These are phyloP conservation scores for Eumacrocentrus americanus DNA, from an alignment of 2,888 invertebrate species.

Conservation along the genomic window DNA sequence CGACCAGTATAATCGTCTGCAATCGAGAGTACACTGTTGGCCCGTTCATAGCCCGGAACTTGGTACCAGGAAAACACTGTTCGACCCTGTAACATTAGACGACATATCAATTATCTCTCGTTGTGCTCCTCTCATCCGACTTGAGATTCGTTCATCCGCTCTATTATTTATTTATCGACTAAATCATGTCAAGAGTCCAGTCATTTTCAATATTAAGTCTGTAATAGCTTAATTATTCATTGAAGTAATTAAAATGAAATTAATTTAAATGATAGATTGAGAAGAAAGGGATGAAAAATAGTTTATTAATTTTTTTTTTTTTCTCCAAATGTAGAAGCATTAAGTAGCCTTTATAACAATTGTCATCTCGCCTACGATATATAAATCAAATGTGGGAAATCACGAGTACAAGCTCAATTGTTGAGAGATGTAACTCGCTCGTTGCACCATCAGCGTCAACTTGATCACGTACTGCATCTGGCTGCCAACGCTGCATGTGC, in stretches of 20 bases:
- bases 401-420: neutral
- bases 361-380: neutral
- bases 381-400: conserved; percentile 3
- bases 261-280: no score
- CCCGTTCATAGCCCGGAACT: conserved; percentile 40
- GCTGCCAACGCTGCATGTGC: conserved; percentile 11
- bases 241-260: no score
- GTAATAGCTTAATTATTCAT: no score
- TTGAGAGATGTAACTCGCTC: neutral
- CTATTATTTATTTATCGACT: conserved; percentile 26
- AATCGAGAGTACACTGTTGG: conserved; percentile 67
- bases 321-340: no score
- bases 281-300: no score
- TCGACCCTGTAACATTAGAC: conserved; percentile 68
- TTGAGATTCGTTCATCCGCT: conserved; percentile 30
- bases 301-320: no score
- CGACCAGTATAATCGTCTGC: conserved; percentile 76
- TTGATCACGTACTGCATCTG: conserved; percentile 2
- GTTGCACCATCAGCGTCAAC: conserved; percentile 9
- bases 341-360: neutral
- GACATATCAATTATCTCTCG: conserved; percentile 43
- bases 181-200: neutral
- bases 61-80: conserved; percentile 84
- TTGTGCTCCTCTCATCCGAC: conserved; percentile 36
- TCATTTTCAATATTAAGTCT: no score